Evolutionary conservation across 1,140 invertebrate genomes (phyloP), one percentile per base, ranked within the genome.

Genomic region (Ips typographus): DNA sequence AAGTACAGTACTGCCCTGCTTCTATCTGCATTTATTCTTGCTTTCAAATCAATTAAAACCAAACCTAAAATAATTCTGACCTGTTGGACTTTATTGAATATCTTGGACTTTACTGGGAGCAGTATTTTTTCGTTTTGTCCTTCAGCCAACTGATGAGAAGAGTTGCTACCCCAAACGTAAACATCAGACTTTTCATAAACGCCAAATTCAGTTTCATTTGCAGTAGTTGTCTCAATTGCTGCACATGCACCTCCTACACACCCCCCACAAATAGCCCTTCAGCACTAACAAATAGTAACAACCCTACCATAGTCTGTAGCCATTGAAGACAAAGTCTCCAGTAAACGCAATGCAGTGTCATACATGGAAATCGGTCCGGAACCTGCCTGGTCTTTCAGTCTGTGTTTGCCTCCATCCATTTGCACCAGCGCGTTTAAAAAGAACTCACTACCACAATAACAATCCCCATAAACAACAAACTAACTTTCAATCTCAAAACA

Each of bases 81-180:
- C 81, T 85, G 83, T 73, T 86, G 83, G 65, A 87, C 84, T 72
- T 86, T 81, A 44, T 77, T 79, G 78, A 89, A 88, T 8, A 83
- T 79, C 44, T 83, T 81, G 2, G 86, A 83, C 47, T 85, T 77
- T 72, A 85, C 84, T n/a, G 88, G 88, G 4, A 84, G 72, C 3
- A 87, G 77, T 38, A 89, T 84, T 78, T 88, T 88, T 68, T 89
- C 88, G 68, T 84, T 83, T 40, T 78, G 83, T 8, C 85, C 85
- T 74, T 89, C 87, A 38, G 86, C 85, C 38, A 89, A 77, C 75
- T 89, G 88, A 76, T 87, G 84, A 43, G 86, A 87, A n/a, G 86
- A 87, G 79, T 90, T 89, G 75, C 86, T 88, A 2, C 88, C 88
- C 87, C 88, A 90, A 2, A 88, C 85, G 77, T 84, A 89, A n/a